Conservation (phyloP, 1,140 invertebrate species). For the Hyposmocoma kahamanoa region DNA sequence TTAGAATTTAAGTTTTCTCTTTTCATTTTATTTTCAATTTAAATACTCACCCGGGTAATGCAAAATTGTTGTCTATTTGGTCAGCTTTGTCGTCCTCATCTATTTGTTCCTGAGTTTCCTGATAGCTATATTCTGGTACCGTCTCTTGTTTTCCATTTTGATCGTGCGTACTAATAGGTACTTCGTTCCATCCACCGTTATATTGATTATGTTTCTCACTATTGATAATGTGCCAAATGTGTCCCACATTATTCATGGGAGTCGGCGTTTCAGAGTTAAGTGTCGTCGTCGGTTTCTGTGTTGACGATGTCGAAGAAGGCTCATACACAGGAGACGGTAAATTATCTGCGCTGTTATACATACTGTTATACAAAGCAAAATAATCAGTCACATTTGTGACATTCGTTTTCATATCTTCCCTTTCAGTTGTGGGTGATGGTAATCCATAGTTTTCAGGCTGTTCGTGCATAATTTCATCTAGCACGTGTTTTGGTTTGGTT, state of each 20-base stretch:
- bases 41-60: constrained; percentile 53
- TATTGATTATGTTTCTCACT: constrained; percentile 48
- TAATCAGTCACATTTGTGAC: constrained; percentile 31
- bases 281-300: constrained; percentile 8
- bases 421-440: constrained; percentile 19
- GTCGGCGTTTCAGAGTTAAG: no score
- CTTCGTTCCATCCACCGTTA: constrained; percentile 48
- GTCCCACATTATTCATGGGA: constrained; percentile 35
- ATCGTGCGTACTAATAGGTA: constrained; percentile 18
- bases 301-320: constrained; percentile 20
- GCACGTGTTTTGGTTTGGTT: constrained; percentile 46
- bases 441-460: constrained; percentile 29
- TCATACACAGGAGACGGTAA: constrained; percentile 30
- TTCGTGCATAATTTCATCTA: constrained; percentile 34
- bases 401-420: constrained; percentile 9
- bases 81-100: constrained; percentile 19
- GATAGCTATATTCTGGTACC: constrained; percentile 6
- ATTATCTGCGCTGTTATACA: constrained; percentile 27
- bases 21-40: not conserved
- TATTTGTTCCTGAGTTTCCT: constrained; percentile 15
- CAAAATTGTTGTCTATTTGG: constrained; percentile 47
- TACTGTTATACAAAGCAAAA: constrained; percentile 38
- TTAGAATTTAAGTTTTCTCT: no score
- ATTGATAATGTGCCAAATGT: constrained; percentile 67
- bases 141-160: constrained; percentile 11